phyloP scores from a whole-genome alignment of 2,113 vertebrate genomes.

The Ammodytes marinus region DNA sequence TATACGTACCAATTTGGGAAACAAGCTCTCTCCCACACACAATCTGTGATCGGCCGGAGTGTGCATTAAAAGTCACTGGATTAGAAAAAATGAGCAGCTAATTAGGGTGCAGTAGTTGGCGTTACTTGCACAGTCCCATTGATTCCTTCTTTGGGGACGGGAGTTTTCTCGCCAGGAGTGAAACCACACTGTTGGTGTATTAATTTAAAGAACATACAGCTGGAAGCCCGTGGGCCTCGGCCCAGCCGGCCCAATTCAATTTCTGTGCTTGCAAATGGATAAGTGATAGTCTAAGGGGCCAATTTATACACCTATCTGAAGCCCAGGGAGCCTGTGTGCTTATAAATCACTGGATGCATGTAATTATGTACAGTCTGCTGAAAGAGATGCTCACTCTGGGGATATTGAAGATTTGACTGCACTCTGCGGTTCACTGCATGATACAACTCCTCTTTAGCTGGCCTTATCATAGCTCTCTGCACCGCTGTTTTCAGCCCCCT shows the following conservation, averaged over 20 bases:
- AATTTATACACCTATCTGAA: slow-evolving; percentile 62
- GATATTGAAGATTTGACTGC: slow-evolving; percentile 44
- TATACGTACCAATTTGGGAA: slow-evolving; percentile 44
- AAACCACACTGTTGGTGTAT: slow-evolving; percentile 29
- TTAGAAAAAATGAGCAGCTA: slow-evolving; percentile 54
- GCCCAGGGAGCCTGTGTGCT: slow-evolving; percentile 32
- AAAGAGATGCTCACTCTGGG: slow-evolving; percentile 50
- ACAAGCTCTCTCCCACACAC: slow-evolving; percentile 23
- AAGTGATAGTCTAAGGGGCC: slow-evolving; percentile 41
- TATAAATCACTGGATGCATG: slow-evolving; percentile 67
- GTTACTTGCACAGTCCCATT: slow-evolving; percentile 40
- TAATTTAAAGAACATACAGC: slow-evolving; percentile 54
- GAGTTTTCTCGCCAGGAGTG: slow-evolving; percentile 43
- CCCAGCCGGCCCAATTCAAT: slow-evolving; percentile 50
- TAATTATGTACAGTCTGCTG: slow-evolving; percentile 54
- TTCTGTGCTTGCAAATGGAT: slow-evolving; percentile 51
- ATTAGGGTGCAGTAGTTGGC: slow-evolving; percentile 60
- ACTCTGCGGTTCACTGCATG: slow-evolving; percentile 34
- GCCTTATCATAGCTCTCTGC: background rate
- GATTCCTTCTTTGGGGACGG: slow-evolving; percentile 52
- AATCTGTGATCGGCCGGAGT: slow-evolving; percentile 33
- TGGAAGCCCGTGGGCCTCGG: slow-evolving; percentile 34
- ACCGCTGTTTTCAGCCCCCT: background rate
- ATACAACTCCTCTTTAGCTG: slow-evolving; percentile 20
- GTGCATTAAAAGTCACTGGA: slow-evolving; percentile 59